Base-by-base conservation (phyloP, 2,888 invertebrate species). In the Pemphredon lugubris region DNA sequence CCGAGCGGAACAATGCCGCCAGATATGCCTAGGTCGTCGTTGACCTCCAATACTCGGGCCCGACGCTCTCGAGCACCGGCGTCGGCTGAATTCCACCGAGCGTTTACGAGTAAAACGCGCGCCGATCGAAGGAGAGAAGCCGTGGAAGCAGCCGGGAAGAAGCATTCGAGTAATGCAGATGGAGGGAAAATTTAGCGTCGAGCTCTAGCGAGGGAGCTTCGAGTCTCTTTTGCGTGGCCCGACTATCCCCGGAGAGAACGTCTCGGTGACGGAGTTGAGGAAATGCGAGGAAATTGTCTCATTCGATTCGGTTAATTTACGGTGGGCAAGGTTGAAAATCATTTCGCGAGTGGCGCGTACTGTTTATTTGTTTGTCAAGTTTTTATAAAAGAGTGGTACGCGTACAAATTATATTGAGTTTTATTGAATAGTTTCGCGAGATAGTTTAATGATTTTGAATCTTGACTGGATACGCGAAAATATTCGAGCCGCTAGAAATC, bases 121-220 rank as follows among this genome's bases (percentile, higher is more conserved):
- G 42, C 48, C 59, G 55, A 37, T 18, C 54, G 60, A 37, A 47
- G 45, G 59, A 47, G 61, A 51, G n/a, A n/a, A n/a, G n/a, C n/a
- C n/a, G n/a, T n/a, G n/a, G n/a, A n/a, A n/a, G n/a, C n/a, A 50
- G 32, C 50, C 30, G 32, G 30, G 63, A 54, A n/a, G 30, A 73
- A 70, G 80, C 73, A 83, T 83, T 60, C 78, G 73, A 83, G 78
- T 63, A 81, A 84, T 82, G 82, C 81, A 76, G 80, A 80, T 82
- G 83, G 83, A 83, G 79, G 74, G 73, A 75, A 78, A 83, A 83
- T 81, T 80, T 74, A 77, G 63, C 75, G 74, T 40, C 61, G 45
- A 69, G 61, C 21, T 6, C 4, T 1, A 53, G 57, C 69, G 53
- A 45, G 57, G 34, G n/a, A n/a, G 30, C 53, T 20, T 42, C 69